Base-by-base conservation (phyloP, 2,888 invertebrate genomes). In the Ditula angustiorana region DNA sequence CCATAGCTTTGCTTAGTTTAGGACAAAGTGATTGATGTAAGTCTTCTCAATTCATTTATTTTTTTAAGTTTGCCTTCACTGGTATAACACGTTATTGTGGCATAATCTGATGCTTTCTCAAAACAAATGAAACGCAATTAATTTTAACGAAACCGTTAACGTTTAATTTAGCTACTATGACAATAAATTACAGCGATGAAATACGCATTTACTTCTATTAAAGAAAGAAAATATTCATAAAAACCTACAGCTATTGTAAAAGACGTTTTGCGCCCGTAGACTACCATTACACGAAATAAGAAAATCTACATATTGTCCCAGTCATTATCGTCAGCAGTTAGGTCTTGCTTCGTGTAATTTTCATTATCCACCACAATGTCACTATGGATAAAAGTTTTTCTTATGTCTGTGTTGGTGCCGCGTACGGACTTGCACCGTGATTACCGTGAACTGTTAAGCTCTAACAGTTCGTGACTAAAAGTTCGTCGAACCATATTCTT, bases 381-480 rank as follows among this genome's bases (percentile, higher is more conserved):
- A 61, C 44, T 47, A 47, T 37, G 49, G 55, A 53, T 37, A 13
- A 56, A 16, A 55, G 23, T 19, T 57, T 30, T 52, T 41, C 41
- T 10, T 61, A 24, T 23, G 44, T 61, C 28, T 23, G 44, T 23
- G 19, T 21, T 47, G 55, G 67, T 67, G 53, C 70, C 70, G 61
- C 49, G 70, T 52, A 70, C 70, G 26, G 30, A 23, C 55, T 10
- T 47, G 46, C 47, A 62, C 62, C 49, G 10, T n/a, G n/a, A 19
- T 35, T 26, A 19, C 41, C 19, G 19, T 30, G 49, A 57, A 33
- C 53, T 53, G 55, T 46, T 58, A 58, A 28, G n/a, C 44, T 16
- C 10, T 23, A 33, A 59, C 58, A 19, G 52, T 46, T 64, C 64
- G 64, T 64, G 64, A 64, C 58, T 59, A 30, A 35, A 64, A 33